Conservation (phyloP, 92 coral and sea anemone genomes). For the Palythoa grandiflora region DNA sequence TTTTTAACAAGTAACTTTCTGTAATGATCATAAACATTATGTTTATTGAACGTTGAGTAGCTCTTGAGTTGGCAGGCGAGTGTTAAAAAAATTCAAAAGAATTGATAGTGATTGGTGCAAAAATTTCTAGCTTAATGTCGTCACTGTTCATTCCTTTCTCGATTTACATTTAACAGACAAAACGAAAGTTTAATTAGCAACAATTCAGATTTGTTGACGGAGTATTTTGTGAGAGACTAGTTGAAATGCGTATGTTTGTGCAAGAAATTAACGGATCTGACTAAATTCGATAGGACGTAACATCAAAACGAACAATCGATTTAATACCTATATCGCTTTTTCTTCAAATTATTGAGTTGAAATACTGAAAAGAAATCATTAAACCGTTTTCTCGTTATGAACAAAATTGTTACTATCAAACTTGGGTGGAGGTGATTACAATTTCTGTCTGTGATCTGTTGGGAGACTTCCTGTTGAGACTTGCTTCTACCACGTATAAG, state of each 20-base stretch:
- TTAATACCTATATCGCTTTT: neutral
- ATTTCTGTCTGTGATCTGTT: conserved; percentile 24
- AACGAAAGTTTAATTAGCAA: neutral
- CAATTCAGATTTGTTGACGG: neutral
- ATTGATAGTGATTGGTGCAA: neutral
- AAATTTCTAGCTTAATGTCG: neutral
- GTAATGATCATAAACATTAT: conserved; percentile 9
- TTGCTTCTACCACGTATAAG: neutral
- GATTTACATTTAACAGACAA: neutral
- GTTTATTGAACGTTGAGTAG: conserved; percentile 16
- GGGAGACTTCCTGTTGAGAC: conserved; percentile 34
- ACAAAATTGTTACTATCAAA: neutral
- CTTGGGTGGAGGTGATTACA: conserved; percentile 12
- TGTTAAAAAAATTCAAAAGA: neutral
- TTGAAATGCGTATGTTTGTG: neutral
- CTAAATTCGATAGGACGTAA: neutral
- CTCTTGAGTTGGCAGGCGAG: neutral
- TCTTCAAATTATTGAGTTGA: neutral
- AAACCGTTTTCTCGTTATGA: neutral
- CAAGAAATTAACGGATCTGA: conserved; percentile 8
- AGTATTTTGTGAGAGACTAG: neutral
- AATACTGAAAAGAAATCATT: neutral
- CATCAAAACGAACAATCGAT: neutral
- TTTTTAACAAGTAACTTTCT: neutral
- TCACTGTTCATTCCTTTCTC: conserved; percentile 5